Evolutionary conservation across 1,140 invertebrate species (phyloP).

Genomic region (Thaumatotibia leucotreta): DNA sequence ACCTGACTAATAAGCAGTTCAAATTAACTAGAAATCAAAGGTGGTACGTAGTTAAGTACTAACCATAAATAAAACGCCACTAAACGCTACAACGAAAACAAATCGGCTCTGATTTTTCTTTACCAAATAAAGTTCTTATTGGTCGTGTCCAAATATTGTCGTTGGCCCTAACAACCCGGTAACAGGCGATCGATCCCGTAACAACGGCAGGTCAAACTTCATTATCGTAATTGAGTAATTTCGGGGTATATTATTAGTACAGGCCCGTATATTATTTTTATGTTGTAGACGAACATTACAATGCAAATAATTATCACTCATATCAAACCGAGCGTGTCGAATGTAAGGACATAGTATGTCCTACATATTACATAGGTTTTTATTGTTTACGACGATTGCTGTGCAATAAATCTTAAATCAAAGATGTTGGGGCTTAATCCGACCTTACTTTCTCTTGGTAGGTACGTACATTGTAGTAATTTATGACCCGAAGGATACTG

Average conservation of each 20-base stretch:
- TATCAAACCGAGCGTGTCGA: too few relatives aligned
- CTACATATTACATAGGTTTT: too few relatives aligned
- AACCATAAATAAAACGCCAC: neutral
- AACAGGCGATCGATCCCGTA: slow-evolving; percentile 26
- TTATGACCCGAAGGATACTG: too few relatives aligned
- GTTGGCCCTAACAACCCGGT: slow-evolving; percentile 14
- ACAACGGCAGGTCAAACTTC: slow-evolving; percentile 32
- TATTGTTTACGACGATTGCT: too few relatives aligned
- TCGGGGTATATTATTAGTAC: slow-evolving; percentile 19
- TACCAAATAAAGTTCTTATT: slow-evolving; percentile 2
- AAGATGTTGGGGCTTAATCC: too few relatives aligned
- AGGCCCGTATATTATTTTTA: neutral
- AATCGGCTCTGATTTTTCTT: neutral
- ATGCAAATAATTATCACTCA: too few relatives aligned
- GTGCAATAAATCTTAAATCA: too few relatives aligned
- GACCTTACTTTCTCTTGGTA: too few relatives aligned
- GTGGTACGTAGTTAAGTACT: neutral
- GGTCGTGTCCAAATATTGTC: slow-evolving; percentile 29
- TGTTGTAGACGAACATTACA: neutral
- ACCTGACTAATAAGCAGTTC: neutral
- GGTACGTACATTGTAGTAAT: too few relatives aligned
- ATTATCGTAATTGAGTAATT: slow-evolving; percentile 47
- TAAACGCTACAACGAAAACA: neutral
- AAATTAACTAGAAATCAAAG: neutral
- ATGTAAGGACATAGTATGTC: too few relatives aligned